Percentiles rank a stretch among this genome's conserved stretches.
These are phyloP conservation scores for Hypercompe scribonia DNA, from an alignment of 2,888 invertebrate genomes.

Conservation along the genomic window DNA sequence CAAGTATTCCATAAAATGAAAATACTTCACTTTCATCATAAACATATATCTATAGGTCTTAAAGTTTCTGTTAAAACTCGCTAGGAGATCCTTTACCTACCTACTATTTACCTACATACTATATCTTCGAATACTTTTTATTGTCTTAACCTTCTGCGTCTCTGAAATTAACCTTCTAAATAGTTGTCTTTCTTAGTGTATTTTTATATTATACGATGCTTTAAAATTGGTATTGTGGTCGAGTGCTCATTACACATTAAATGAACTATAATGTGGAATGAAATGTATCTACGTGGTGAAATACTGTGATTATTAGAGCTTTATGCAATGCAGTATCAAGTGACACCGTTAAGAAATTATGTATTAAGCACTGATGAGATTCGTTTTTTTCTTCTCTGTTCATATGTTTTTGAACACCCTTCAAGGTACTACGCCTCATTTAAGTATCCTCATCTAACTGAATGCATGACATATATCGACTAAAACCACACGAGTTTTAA, in stretches of 20 bases:
- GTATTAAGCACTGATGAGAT: too few species aligned
- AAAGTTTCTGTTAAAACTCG: not conserved
- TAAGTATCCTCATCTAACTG: not conserved
- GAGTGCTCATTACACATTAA: too few species aligned
- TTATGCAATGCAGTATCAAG: too few species aligned
- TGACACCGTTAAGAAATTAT: too few species aligned
- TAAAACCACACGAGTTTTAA: not conserved
- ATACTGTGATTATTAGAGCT: too few species aligned
- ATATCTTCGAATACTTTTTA: not conserved
- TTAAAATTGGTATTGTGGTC: too few species aligned
- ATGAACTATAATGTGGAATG: too few species aligned
- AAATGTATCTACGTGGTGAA: too few species aligned
- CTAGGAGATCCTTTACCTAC: not conserved
- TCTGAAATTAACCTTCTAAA: not conserved
- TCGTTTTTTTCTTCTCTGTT: too few species aligned
- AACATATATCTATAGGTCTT: not conserved
- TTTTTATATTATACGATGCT: not conserved
- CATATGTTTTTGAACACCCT: too few species aligned
- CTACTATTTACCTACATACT: too few species aligned
- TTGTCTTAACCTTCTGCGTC: not conserved
- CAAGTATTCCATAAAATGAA: too few species aligned
- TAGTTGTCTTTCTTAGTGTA: not conserved
- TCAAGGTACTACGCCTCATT: not conserved
- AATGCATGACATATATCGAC: not conserved
- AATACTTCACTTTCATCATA: not conserved